Evolutionary conservation across 2,888 invertebrate genomes (phyloP).

Genomic region (Liodrosophila aerea): DNA sequence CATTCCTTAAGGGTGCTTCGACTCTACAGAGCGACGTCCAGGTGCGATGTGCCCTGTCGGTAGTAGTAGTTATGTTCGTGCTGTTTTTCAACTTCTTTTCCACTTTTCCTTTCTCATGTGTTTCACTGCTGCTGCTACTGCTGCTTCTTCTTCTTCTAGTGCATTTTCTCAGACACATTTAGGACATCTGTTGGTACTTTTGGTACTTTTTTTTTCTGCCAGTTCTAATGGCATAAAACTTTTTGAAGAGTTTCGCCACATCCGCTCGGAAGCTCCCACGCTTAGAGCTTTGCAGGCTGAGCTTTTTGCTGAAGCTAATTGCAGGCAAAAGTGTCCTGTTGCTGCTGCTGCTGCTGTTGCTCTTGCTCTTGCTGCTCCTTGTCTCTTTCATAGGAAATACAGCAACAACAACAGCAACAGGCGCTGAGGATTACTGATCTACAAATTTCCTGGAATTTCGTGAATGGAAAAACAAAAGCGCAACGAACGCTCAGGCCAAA

Average conservation of each 20-base stretch:
- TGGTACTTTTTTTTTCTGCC: conserved; percentile 1
- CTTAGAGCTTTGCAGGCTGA: conserved; percentile 30
- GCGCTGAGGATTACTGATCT: conserved; percentile 73
- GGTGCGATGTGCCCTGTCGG: conserved; percentile 49
- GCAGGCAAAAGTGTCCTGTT: conserved; percentile 40
- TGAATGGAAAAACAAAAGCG: conserved; percentile 78
- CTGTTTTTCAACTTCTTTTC: conserved; percentile 34
- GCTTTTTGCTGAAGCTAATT: conserved; percentile 56
- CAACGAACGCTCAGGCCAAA: conserved; percentile 50
- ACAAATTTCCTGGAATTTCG: conserved; percentile 74
- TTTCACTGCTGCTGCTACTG: background rate
- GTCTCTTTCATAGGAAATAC: conserved; percentile 66
- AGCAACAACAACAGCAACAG: conserved; percentile 24
- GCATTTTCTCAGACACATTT: conserved; percentile 45
- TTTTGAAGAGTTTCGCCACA: conserved; percentile 8
- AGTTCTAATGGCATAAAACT: conserved; percentile 28
- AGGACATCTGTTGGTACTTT: conserved; percentile 57
- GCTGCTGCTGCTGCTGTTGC: no score
- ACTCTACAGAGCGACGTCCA: conserved; percentile 42
- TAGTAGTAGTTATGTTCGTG: conserved; percentile 11
- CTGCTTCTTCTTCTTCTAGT: no score
- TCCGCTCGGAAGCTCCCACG: conserved; percentile 70
- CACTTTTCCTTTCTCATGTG: conserved; percentile 51
- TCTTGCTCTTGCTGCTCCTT: no score
- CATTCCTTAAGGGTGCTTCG: conserved; percentile 64